Percentiles rank a stretch among this genome's conserved stretches.
Conservation (phyloP, 2,888 invertebrate species). For the Trachelus tabidus region DNA sequence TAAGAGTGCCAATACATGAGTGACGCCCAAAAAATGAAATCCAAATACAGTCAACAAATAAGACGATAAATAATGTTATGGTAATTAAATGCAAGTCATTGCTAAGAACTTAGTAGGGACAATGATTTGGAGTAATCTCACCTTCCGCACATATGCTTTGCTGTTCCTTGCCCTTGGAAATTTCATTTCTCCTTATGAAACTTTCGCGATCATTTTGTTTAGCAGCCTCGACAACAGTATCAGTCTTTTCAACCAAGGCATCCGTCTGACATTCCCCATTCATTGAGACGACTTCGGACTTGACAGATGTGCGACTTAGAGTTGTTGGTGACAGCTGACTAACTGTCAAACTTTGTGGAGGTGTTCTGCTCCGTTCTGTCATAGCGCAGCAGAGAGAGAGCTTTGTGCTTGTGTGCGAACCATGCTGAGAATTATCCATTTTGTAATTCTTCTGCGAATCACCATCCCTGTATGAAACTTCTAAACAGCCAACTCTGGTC, state of each 20-base stretch:
- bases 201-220: not conserved
- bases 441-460: slow-evolving; percentile 50
- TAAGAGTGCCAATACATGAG: not conserved
- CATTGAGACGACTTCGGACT: slow-evolving; percentile 50
- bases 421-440: slow-evolving; percentile 55
- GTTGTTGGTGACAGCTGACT: slow-evolving; percentile 54
- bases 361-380: slow-evolving; percentile 64
- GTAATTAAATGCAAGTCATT: not conserved
- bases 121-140: slow-evolving; percentile 25
- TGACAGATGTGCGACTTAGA: slow-evolving; percentile 50
- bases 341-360: slow-evolving; percentile 58
- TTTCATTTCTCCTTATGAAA: slow-evolving; percentile 7
- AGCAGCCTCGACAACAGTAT: slow-evolving; percentile 7
- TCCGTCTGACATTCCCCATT: slow-evolving; percentile 49
- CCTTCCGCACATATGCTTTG: slow-evolving; percentile 43
- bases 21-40: not conserved
- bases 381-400: slow-evolving; percentile 65
- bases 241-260: slow-evolving; percentile 38
- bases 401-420: slow-evolving; percentile 59
- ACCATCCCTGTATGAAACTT: slow-evolving; percentile 49
- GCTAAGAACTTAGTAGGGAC: not conserved
- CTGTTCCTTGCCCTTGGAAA: slow-evolving; percentile 33
- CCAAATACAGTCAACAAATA: not conserved
- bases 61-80: not conserved
- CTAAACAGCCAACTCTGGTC: slow-evolving; percentile 62